A percentile compares a stretch with the other conserved stretches of the same genome.
Evolutionary conservation across 2,113 vertebrate species (phyloP).

Genomic region (Chelonoidis abingdonii): DNA sequence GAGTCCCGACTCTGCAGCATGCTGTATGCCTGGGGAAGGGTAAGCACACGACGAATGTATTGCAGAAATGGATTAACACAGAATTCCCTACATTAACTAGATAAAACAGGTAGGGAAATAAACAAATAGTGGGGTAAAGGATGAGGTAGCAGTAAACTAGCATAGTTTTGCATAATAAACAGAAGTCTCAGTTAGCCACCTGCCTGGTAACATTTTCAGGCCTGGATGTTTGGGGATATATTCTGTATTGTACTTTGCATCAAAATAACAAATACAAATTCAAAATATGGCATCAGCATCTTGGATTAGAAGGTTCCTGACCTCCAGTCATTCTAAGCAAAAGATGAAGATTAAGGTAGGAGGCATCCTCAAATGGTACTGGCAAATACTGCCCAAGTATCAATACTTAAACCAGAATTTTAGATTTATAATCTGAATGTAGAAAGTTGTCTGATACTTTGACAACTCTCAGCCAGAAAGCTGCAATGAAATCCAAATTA

Average conservation of each 20-base stretch:
- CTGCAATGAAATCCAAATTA: background rate
- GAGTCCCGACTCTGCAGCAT: background rate
- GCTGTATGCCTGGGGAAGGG: background rate
- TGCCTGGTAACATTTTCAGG: background rate
- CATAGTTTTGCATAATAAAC: background rate
- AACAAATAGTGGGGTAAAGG: accelerated
- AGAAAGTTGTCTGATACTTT: background rate
- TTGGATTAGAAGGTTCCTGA: background rate
- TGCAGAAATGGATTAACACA: background rate
- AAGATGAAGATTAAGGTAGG: background rate
- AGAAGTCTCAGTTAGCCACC: background rate
- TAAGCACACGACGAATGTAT: background rate
- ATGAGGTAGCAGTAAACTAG: background rate
- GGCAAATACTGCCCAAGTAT: background rate
- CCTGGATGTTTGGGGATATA: background rate
- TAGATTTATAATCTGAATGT: background rate
- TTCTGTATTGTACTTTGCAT: background rate
- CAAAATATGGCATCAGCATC: background rate
- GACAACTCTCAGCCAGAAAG: background rate
- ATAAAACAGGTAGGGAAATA: background rate
- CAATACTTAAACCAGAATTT: background rate
- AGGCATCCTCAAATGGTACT: background rate
- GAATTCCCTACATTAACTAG: background rate
- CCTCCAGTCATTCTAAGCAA: background rate
- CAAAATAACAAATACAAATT: background rate